phyloP scores from a whole-genome alignment of 2,888 invertebrate genomes.

The Scrobipalpa costella region DNA sequence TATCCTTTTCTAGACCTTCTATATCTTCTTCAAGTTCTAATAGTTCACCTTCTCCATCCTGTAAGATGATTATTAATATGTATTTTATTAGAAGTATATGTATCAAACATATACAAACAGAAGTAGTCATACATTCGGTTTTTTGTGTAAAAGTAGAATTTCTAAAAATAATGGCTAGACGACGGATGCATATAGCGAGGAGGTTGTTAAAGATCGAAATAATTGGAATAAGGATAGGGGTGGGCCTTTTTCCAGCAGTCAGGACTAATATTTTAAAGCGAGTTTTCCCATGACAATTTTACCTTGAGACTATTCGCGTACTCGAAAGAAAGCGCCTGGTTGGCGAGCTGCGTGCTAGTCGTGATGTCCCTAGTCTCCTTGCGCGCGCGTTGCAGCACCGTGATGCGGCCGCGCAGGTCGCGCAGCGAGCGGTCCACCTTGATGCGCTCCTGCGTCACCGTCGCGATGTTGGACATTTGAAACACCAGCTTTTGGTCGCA shows the following conservation, averaged over 20 bases:
- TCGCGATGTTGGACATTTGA: constrained; percentile 83
- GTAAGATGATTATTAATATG: too few species aligned
- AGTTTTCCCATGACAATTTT: not conserved
- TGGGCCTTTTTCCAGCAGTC: too few species aligned
- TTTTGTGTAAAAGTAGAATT: not conserved
- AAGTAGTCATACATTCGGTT: not conserved
- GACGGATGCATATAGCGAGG: too few species aligned
- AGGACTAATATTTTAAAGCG: too few species aligned
- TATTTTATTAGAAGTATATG: too few species aligned
- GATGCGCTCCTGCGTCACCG: constrained; percentile 76
- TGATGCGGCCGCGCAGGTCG: constrained; percentile 81
- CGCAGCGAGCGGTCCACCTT: constrained; percentile 82
- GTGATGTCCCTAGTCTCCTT: constrained; percentile 81
- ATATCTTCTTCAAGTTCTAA: constrained; percentile 86
- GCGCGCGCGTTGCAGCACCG: constrained; percentile 82
- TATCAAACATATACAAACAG: too few species aligned
- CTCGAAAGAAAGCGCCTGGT: constrained; percentile 81
- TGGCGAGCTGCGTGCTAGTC: constrained; percentile 75
- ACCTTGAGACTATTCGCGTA: constrained; percentile 78
- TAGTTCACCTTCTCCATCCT: constrained; percentile 86
- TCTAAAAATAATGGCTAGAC: too few species aligned
- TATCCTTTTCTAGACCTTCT: constrained; percentile 83
- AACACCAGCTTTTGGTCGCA: constrained; percentile 88
- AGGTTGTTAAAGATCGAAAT: too few species aligned
- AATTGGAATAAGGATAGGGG: too few species aligned